A percentile compares a stretch with the other conserved stretches of the same genome.
These are phyloP conservation scores for Megalopta genalis DNA, from an alignment of 1,140 invertebrate species.

Conservation along the genomic window DNA sequence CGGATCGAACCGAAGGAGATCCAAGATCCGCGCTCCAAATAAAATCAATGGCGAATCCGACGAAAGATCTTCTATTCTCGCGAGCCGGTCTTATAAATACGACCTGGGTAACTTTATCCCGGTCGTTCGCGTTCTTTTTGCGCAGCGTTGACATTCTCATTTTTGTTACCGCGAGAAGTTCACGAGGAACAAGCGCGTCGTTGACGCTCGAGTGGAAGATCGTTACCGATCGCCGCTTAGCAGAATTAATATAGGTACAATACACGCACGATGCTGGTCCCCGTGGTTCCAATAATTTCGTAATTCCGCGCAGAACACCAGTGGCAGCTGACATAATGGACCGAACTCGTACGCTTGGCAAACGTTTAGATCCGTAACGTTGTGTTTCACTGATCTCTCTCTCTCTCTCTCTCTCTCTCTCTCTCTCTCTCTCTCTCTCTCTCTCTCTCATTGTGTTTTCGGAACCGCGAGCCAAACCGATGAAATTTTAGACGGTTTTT, in stretches of 20 bases:
- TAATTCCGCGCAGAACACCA: constrained; percentile 37
- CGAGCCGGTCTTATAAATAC: constrained; percentile 36
- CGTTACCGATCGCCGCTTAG: too few species aligned
- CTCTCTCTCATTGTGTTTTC: constrained; percentile 63
- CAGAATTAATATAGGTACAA: too few species aligned
- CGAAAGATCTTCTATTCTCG: constrained; percentile 33
- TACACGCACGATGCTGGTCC: too few species aligned
- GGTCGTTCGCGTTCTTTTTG: constrained; percentile 23
- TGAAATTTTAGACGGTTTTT: constrained; percentile 34
- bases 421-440: constrained; percentile 28
- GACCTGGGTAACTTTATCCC: constrained; percentile 36
- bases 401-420: constrained; percentile 39
- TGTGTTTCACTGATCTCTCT: constrained; percentile 64
- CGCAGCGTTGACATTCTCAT: constrained; percentile 35
- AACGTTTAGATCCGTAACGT: constrained; percentile 52
- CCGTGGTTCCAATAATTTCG: constrained; percentile 18
- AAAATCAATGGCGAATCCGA: background rate
- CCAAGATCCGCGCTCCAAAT: background rate
- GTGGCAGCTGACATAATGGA: constrained; percentile 54
- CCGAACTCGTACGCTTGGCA: constrained; percentile 52
- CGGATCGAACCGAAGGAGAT: too few species aligned
- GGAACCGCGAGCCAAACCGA: constrained; percentile 46
- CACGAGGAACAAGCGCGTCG: background rate
- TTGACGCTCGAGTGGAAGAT: too few species aligned
- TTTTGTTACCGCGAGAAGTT: constrained; percentile 6